Conservation (phyloP, 35 echinoderm and acorn worm species). For the Lytechinus variegatus region DNA sequence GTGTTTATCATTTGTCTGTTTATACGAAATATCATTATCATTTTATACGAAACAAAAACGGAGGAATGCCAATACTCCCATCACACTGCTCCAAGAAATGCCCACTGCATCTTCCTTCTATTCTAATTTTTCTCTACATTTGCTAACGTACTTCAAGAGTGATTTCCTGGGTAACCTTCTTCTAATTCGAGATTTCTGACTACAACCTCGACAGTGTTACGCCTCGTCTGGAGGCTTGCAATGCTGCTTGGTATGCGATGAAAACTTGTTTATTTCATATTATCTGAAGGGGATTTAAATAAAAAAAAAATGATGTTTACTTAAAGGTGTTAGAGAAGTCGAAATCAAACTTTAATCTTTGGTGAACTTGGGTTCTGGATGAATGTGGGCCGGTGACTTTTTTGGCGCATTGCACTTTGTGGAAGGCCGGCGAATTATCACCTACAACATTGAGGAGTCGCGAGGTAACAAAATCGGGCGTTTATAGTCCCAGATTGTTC, state of each 20-base stretch:
- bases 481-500: not conserved
- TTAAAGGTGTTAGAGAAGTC: not conserved
- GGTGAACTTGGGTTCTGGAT: not conserved
- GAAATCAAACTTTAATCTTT: not conserved
- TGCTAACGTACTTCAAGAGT: not conserved
- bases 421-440: not conserved
- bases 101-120: not conserved
- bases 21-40: too few relatives aligned
- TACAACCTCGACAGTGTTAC: not conserved
- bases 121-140: not conserved
- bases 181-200: not conserved
- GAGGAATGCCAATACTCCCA: not conserved
- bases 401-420: not conserved
- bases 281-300: not conserved
- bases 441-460: not conserved
- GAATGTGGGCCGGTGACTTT: not conserved
- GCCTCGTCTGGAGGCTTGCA: not conserved
- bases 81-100: not conserved
- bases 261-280: not conserved
- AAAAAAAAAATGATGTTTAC: not conserved
- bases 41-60: not conserved
- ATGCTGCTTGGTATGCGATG: not conserved
- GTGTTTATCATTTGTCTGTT: too few relatives aligned
- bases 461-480: not conserved
- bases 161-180: constrained; percentile 10